Conservation (phyloP, 2,113 vertebrate species). For the Eulemur rufifrons region DNA sequence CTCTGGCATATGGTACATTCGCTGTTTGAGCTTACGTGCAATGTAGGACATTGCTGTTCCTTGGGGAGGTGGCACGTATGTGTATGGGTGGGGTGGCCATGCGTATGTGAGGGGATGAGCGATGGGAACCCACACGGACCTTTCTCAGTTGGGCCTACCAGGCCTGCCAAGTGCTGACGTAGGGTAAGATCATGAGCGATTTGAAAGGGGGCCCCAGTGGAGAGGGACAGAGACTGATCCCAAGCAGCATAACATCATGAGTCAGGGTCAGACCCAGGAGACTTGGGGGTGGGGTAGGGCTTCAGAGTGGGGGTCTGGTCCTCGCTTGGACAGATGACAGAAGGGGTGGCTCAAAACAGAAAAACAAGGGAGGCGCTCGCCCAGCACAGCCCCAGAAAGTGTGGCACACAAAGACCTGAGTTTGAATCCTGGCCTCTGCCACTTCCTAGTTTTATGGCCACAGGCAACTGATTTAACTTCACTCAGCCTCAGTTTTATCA, state of each 20-base stretch:
- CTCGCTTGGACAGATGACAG: neutral
- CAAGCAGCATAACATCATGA: neutral
- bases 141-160: neutral
- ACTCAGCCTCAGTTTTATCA: neutral
- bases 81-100: neutral
- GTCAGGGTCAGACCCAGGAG: neutral
- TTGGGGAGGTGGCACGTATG: neutral
- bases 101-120: neutral
- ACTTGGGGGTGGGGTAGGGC: neutral
- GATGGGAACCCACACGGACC: neutral
- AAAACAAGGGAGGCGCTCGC: neutral
- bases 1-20: neutral
- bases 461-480: neutral
- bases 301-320: neutral
- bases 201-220: neutral
- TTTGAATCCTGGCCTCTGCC: neutral
- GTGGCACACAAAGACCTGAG: neutral
- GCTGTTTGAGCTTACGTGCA: neutral
- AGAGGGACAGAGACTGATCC: neutral
- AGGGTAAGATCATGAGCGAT: neutral
- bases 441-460: neutral
- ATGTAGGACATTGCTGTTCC: neutral
- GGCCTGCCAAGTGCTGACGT: neutral
- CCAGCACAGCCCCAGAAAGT: neutral
- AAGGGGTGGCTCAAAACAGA: neutral